Percentiles rank a stretch among this genome's conserved stretches.
Evolutionary conservation across 2,797 vertebrate genomes (phyloP).

Genomic region (Carduelis carduelis): DNA sequence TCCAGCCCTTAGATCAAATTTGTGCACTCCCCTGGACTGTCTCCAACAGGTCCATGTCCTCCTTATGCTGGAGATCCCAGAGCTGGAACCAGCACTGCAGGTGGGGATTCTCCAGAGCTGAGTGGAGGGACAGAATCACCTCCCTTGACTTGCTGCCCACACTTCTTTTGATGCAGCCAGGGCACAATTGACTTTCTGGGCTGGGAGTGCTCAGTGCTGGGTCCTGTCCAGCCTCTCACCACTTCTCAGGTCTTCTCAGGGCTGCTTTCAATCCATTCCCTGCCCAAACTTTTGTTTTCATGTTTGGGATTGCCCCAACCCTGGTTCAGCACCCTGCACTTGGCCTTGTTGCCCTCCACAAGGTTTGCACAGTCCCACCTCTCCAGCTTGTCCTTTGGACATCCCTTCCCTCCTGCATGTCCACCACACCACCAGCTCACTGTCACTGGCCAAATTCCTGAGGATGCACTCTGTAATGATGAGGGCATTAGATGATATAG

Average conservation of each 20-base stretch:
- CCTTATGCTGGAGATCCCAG: neutral
- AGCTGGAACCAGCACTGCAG: neutral
- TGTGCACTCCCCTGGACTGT: neutral
- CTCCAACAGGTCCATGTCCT: neutral
- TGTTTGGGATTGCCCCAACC: neutral
- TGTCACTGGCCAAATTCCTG: neutral
- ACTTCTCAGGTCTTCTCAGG: neutral
- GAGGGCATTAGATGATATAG: neutral
- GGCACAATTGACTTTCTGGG: rapidly evolving
- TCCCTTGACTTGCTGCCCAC: neutral
- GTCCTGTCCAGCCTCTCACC: neutral
- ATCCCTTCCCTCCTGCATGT: neutral
- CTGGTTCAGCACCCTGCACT: neutral
- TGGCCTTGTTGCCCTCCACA: too few relatives aligned
- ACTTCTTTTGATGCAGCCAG: neutral
- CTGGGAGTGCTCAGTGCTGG: neutral
- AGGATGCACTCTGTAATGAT: rapidly evolving
- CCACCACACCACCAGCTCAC: neutral
- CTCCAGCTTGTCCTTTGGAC: neutral
- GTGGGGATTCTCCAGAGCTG: neutral
- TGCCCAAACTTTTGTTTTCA: neutral
- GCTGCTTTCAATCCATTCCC: neutral
- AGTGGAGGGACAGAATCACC: neutral
- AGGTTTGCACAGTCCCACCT: neutral
- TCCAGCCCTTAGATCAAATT: neutral